Base-by-base conservation (phyloP, 2,797 vertebrate species). In the Crypturellus tataupa region DNA sequence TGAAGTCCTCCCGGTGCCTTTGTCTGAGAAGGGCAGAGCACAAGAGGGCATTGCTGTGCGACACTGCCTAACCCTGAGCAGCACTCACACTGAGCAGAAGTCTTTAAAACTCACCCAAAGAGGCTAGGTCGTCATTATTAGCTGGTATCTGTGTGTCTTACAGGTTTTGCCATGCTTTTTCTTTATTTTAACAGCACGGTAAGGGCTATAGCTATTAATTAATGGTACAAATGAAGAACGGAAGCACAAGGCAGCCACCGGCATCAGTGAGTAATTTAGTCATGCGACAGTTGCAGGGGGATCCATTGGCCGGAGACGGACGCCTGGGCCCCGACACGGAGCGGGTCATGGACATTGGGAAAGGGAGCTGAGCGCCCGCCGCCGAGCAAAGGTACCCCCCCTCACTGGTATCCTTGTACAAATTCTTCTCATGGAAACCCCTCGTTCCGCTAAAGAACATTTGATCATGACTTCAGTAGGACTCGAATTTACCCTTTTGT, bases 171-270 rank as follows among this genome's bases (percentile, higher is more conserved):
- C 8, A 6, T 82, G 33, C 8, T 76, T 85, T 92, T 79, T 75
- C 76, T 86, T 49, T 49, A 49, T 79, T 81, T 31, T 56, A 56
- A 40, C 42, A 90, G 25, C 39, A 68, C 51, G 37, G 29, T 42
- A 85, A 87, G 70, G 14, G 11, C 81, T 77, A 31, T 44, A 64
- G 35, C 27, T 56, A 70, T 44, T 93, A 86, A 89, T 94, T 88
- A 77, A 82, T 67, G 33, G 17, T 47, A 44, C 31, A 77, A 89
- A 81, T 62, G 83, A 86, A 94, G n/a, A 94, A n/a, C 63, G 24
- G 83, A 75, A 80, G 65, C 58, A 49, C 76, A 75, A 72, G 87
- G 63, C 63, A 86, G 33, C 65, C 85, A 4, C 18, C 35, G 55
- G 59, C 51, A 67, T 79, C 51, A 51, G 25, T 56, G 70, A 84